phyloP scores from a whole-genome alignment of 1,140 invertebrate genomes.

The Drosophila burlai region DNA sequence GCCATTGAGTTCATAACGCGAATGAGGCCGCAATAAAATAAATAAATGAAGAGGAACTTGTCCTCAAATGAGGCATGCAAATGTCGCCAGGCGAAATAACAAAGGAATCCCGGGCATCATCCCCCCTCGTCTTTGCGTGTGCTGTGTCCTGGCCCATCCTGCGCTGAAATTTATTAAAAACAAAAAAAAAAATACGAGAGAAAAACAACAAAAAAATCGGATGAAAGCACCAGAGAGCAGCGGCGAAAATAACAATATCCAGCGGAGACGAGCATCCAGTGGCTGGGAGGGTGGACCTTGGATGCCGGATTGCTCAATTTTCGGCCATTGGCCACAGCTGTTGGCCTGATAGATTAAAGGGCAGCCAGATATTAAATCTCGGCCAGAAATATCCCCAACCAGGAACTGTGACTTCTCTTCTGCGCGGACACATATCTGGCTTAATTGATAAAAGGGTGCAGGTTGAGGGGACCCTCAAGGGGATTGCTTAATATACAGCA shows the following conservation, averaged over 20 bases:
- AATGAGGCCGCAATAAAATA: conserved; percentile 85
- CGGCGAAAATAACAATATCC: conserved; percentile 40
- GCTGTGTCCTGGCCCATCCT: conserved; percentile 39
- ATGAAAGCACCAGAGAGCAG: conserved; percentile 1
- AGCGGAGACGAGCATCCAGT: conserved; percentile 6
- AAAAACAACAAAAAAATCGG: conserved; percentile 21
- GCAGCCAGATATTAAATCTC: conserved; percentile 44
- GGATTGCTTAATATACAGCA: background rate
- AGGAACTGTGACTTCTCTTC: background rate
- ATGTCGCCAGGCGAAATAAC: conserved; percentile 57
- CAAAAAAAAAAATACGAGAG: conserved; percentile 27
- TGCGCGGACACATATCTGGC: background rate
- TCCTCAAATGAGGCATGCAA: conserved; percentile 82
- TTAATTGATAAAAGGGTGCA: conserved; percentile 2
- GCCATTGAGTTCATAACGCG: conserved; percentile 85
- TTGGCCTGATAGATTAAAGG: conserved; percentile 53
- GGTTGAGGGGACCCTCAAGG: background rate
- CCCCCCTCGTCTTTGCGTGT: conserved; percentile 6
- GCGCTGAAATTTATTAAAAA: conserved; percentile 70
- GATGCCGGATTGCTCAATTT: conserved; percentile 50
- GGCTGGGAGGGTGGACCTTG: conserved; percentile 7
- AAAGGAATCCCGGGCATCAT: conserved; percentile 12
- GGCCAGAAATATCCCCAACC: background rate
- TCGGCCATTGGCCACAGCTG: conserved; percentile 58
- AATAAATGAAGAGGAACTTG: conserved; percentile 84